These are phyloP conservation scores for Ormyrus thymus DNA, from an alignment of 2,888 invertebrate species.

Conservation along the genomic window DNA sequence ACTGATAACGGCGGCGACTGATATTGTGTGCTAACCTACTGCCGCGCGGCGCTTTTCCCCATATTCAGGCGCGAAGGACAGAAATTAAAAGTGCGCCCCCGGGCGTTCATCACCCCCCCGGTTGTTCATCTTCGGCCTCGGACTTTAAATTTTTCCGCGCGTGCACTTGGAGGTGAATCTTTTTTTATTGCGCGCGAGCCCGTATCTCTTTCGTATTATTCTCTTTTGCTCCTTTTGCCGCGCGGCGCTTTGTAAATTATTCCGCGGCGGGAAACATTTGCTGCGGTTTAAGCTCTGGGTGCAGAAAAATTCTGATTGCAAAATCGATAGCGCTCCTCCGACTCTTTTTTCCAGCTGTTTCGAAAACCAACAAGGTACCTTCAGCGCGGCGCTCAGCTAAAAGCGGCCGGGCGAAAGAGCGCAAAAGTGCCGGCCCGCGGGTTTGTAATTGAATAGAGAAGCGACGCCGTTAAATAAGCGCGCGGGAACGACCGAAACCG, in stretches of 20 bases:
- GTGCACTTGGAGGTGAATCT: background rate
- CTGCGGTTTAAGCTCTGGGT: no score
- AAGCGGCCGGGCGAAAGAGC: background rate
- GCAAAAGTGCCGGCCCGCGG: background rate
- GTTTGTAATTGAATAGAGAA: slow-evolving; percentile 43
- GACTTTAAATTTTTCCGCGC: slow-evolving; percentile 32
- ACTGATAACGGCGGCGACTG: slow-evolving; percentile 67
- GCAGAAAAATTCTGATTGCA: background rate
- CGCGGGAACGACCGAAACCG: background rate
- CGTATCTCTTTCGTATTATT: slow-evolving; percentile 1
- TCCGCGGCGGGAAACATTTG: no score
- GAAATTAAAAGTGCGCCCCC: slow-evolving; percentile 41
- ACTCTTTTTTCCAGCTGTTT: background rate
- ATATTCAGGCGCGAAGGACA: slow-evolving; percentile 42
- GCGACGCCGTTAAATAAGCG: slow-evolving; percentile 28
- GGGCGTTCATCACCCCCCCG: slow-evolving; percentile 36
- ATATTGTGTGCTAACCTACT: slow-evolving; percentile 62
- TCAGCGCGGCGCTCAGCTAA: background rate
- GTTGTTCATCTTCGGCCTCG: slow-evolving; percentile 41
- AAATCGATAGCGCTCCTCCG: no score
- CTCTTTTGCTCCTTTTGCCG: background rate
- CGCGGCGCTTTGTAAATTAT: background rate
- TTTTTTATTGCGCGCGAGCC: background rate
- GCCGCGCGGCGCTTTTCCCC: slow-evolving; percentile 23
- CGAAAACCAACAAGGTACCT: background rate